Evolutionary conservation across 2,888 invertebrate genomes (phyloP), one percentile per base, ranked within the genome.

Genomic region (Bhutanitis thaidina): DNA sequence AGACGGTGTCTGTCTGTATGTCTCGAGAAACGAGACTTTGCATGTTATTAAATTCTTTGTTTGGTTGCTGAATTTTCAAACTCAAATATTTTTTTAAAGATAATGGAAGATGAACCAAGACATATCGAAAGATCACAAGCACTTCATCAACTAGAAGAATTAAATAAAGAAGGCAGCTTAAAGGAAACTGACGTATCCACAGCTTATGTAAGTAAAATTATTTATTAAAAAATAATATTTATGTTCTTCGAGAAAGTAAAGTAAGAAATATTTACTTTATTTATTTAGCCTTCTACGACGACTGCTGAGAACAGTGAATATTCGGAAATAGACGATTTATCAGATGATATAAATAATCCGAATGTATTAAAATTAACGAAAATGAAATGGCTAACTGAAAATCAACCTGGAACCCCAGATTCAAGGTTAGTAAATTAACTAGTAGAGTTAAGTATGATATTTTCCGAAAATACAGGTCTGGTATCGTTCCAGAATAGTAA

Each of bases 371-470:
- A 80, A 59, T 57, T 86, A 34, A 87, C 86, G 0, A 81, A 80
- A 70, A 85, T 83, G 81, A 85, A 80, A 56, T 88, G 88, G 87
- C 74, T 88, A 1, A 76, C 77, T 10, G 84, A 86, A 61, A 70
- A 69, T 10, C 69, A 68, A 14, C 69, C 71, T 0, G 77, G 64
- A 14, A 69, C 69, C 8, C 63, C 68, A 0, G 76, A 82, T 52
- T 81, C 81, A n/a, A 87, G 86, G 88, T 88, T 55, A 55, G 65
- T 63, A 43, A 44, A 52, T 37, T 7, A 30, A 16, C 16, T 43
- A 44, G 34, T 34, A 36, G 8, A 43, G 7, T 39, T 34, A 25
- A 35, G 32, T 36, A 32, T 16, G 34, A 49, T 41, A 16, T 9
- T 12, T 36, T 29, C 37, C 14, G 36, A 8, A 35, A 43, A 52